Base-by-base conservation (phyloP, 2,113 vertebrate species). In the Chlamydotis undulata region DNA sequence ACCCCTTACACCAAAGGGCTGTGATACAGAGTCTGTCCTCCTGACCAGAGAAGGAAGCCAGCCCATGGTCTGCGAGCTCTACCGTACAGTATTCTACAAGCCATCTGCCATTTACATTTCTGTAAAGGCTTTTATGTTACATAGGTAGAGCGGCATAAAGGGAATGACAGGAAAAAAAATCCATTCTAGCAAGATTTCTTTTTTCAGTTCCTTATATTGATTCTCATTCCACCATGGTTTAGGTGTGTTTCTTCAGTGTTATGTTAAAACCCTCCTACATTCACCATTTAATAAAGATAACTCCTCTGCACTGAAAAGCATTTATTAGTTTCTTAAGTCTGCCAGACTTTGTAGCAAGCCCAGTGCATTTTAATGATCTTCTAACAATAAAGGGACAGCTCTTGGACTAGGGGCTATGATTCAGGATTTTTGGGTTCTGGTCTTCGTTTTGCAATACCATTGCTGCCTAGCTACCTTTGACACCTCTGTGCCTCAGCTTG, bases 401-500 rank as follows among this genome's bases (percentile, higher is more conserved):
- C 31, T 21, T 35, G 28, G 52, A 86, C 56, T 3, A 81, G 43
- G 39, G 75, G 31, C 69, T 89, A 33, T 83, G 73, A 94, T 92
- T 93, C 85, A 92, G 87, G 81, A 89, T 86, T 87, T 83, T 43
- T 70, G 60, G 56, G 93, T 96, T 96, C 90, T 89, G 80, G 68
- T 68, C 85, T 70, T 86, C 26, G 0, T 94, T 92, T 93, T 92
- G 90, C 79, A 94, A 94, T 64, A 43, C 33, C 31, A 5, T 53
- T 0, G 0, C 80, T 83, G 67, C 83, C 76, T 77, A 91, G 71
- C 64, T 93, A 9, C 7, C 1, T 55, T 91, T 93, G 95, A 92
- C 92, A 92, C 81, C 83, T 79, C 80, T 92, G 69, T 96, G 96
- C 90, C 95, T 93, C 96, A 73, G 94, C 95, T 94, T 95, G 92